Percentiles rank a stretch among this genome's conserved stretches.
phyloP scores from a whole-genome alignment of 64 coral and sea anemone genomes.

The Hydrozoanthus tunicans region DNA sequence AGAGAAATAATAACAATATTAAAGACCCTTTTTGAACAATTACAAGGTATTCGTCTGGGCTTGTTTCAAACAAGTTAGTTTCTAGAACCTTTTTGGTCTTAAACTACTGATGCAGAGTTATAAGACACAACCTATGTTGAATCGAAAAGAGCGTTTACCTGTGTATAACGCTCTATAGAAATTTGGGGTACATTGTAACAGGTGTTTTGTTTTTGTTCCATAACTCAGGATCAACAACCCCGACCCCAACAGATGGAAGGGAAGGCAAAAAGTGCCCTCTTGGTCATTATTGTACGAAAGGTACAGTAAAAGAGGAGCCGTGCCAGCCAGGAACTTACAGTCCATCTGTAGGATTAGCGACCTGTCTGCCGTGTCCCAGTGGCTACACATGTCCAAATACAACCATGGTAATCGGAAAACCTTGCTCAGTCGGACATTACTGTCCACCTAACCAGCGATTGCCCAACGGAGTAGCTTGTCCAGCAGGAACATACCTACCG shows the following conservation, averaged over 20 bases:
- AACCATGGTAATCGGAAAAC: conserved; percentile 48
- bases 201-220: too few relatives aligned
- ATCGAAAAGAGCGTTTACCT: too few relatives aligned
- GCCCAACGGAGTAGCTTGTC: conserved; percentile 71
- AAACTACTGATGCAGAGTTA: too few relatives aligned
- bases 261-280: conserved; percentile 84
- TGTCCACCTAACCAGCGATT: conserved; percentile 59
- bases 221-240: conserved; percentile 76
- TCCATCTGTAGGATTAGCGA: conserved; percentile 45
- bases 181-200: too few relatives aligned
- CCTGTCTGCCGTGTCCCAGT: conserved; percentile 62
- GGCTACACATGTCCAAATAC: conserved; percentile 92
- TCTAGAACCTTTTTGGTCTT: too few relatives aligned
- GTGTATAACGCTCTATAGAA: too few relatives aligned
- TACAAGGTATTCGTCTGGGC: too few relatives aligned
- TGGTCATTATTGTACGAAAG: conserved; percentile 88
- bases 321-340: conserved; percentile 79
- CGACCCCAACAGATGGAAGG: conserved; percentile 69
- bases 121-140: too few relatives aligned
- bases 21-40: too few relatives aligned
- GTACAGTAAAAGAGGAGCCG: conserved; percentile 70
- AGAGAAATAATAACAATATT: too few relatives aligned
- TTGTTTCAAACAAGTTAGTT: too few relatives aligned
- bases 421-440: conserved; percentile 90
- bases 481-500: conserved; percentile 83